A percentile compares a stretch with the other conserved stretches of the same genome.
These are phyloP conservation scores for Conus ventricosus DNA, from an alignment of 1,140 invertebrate species.

Conservation along the genomic window DNA sequence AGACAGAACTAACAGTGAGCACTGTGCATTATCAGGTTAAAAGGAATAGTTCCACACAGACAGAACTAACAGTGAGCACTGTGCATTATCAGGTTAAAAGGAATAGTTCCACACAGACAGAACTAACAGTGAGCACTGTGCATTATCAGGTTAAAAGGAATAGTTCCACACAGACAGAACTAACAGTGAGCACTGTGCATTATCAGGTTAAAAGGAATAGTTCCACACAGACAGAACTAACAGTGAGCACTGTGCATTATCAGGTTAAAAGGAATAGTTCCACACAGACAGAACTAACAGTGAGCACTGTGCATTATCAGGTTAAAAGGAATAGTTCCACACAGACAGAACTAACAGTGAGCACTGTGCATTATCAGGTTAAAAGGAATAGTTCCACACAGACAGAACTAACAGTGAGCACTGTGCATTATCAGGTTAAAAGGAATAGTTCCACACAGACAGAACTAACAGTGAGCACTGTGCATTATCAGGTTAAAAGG, in stretches of 20 bases:
- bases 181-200: background rate
- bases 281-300: background rate
- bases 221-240: background rate
- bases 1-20: background rate
- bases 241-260: background rate
- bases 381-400: background rate
- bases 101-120: background rate
- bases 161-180: background rate
- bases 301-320: conserved; percentile 40
- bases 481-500: conserved; percentile 54
- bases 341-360: background rate
- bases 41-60: background rate
- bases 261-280: conserved; percentile 55
- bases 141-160: conserved; percentile 54
- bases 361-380: conserved; percentile 48
- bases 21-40: conserved; percentile 50
- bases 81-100: conserved; percentile 54
- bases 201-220: conserved; percentile 54
- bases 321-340: conserved; percentile 31
- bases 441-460: background rate
- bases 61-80: background rate
- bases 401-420: background rate
- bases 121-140: background rate
- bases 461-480: background rate
- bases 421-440: conserved; percentile 52